These are phyloP conservation scores for Diplosoma virens DNA, from an alignment of 23 tunicate species.

Conservation along the genomic window DNA sequence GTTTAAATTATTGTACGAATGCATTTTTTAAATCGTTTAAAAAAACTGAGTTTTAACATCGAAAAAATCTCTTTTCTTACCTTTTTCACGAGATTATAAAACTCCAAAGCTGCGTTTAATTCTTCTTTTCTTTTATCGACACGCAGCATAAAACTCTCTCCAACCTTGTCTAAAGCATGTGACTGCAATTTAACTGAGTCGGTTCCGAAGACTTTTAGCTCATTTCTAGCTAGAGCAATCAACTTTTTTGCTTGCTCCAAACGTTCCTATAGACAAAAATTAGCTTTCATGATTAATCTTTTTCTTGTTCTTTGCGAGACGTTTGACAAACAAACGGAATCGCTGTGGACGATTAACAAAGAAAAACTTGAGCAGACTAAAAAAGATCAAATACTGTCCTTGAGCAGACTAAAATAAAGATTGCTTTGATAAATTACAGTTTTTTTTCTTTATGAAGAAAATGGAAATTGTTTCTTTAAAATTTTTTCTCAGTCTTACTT, in stretches of 20 bases:
- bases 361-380: background rate
- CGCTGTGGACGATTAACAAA: too few relatives aligned
- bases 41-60: too few relatives aligned
- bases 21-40: too few relatives aligned
- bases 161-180: constrained; percentile 48
- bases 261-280: constrained; percentile 34
- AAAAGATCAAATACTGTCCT: too few relatives aligned
- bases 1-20: too few relatives aligned
- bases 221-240: constrained; percentile 50
- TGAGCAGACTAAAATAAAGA: too few relatives aligned
- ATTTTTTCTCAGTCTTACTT: constrained; percentile 7
- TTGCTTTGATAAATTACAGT: too few relatives aligned
- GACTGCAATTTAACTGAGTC: constrained; percentile 55
- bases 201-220: constrained; percentile 47
- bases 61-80: too few relatives aligned
- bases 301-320: background rate
- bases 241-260: constrained; percentile 54
- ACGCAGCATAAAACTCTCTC: constrained; percentile 64
- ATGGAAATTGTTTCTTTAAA: background rate
- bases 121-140: constrained; percentile 52
- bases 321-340: too few relatives aligned
- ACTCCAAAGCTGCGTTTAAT: constrained; percentile 23
- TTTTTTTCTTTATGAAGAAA: too few relatives aligned
- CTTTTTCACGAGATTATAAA: constrained; percentile 39
- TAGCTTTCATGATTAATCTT: background rate